These are phyloP conservation scores for Xanthorhoe designata DNA, from an alignment of 2,888 invertebrate genomes.

Conservation along the genomic window DNA sequence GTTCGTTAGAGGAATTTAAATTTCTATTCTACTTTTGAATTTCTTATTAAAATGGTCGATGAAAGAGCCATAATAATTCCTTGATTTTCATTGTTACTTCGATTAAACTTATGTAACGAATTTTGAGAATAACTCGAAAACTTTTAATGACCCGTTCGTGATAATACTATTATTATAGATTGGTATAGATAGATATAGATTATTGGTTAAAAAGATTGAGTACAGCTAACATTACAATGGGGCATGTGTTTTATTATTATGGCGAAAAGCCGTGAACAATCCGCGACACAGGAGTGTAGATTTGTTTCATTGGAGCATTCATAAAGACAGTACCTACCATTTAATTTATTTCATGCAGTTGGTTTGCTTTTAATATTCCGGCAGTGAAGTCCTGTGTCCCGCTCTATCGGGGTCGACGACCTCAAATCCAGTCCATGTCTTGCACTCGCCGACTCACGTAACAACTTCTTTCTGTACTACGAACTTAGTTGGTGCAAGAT, in stretches of 20 bases:
- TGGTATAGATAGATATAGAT: too few relatives aligned
- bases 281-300: too few relatives aligned
- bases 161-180: too few relatives aligned
- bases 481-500: conserved; percentile 42
- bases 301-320: conserved; percentile 9
- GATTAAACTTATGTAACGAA: too few relatives aligned
- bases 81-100: too few relatives aligned
- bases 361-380: conserved; percentile 71
- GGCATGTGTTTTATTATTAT: too few relatives aligned
- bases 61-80: neutral
- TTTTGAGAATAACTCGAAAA: neutral
- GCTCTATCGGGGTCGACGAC: conserved; percentile 75
- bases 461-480: conserved; percentile 75
- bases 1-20: conserved; percentile 17
- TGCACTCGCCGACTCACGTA: conserved; percentile 79
- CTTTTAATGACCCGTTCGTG: conserved; percentile 9
- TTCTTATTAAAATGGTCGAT: neutral
- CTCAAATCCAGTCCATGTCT: conserved; percentile 82
- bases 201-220: too few relatives aligned
- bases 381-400: conserved; percentile 80
- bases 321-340: conserved; percentile 34
- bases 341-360: conserved; percentile 44
- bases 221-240: too few relatives aligned
- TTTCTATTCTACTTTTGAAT: conserved; percentile 4
- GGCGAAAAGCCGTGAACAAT: too few relatives aligned